These are phyloP conservation scores for Elanoides forficatus DNA, from an alignment of 2,113 vertebrate genomes.

Conservation along the genomic window DNA sequence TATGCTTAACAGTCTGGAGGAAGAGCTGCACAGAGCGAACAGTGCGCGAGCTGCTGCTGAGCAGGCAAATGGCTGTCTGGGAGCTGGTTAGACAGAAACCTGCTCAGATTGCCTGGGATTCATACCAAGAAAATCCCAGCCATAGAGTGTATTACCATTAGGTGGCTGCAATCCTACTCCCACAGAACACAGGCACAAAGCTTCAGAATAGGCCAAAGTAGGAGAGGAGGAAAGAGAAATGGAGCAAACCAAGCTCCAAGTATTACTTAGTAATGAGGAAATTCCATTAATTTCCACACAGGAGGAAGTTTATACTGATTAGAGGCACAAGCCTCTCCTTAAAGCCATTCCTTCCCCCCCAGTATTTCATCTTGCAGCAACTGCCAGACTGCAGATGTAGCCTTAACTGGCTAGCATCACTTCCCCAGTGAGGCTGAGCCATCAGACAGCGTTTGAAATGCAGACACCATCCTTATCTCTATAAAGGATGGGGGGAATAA, in stretches of 20 bases:
- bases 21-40: background rate
- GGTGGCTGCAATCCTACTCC: background rate
- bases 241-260: background rate
- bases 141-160: background rate
- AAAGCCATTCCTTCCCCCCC: background rate
- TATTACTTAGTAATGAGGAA: background rate
- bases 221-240: background rate
- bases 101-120: background rate
- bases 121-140: background rate
- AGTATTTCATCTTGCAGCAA: background rate
- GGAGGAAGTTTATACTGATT: background rate
- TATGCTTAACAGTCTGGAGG: background rate
- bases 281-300: background rate
- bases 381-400: conserved; percentile 23
- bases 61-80: background rate
- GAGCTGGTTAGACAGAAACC: background rate
- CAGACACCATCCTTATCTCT: background rate
- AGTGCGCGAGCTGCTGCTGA: background rate
- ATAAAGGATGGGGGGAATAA: background rate
- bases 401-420: background rate
- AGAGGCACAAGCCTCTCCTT: background rate
- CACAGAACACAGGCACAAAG: background rate
- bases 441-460: background rate
- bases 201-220: background rate
- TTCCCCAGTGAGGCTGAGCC: background rate